Base-by-base conservation (phyloP, 1,140 invertebrate genomes). In the Mya arenaria region DNA sequence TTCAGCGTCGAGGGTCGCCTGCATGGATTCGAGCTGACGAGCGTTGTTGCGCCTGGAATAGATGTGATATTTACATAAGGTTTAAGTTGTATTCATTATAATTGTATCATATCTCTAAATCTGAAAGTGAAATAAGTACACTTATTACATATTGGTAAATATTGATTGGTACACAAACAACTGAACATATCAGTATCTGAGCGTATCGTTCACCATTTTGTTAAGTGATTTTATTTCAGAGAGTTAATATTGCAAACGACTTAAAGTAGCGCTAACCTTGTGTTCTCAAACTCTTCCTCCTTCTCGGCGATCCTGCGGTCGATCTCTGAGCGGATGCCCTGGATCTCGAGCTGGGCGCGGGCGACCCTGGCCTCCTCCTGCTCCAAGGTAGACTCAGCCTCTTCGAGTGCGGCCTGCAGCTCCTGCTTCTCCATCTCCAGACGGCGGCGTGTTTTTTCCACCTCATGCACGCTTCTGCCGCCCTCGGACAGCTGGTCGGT, bases 201-300 rank as follows among this genome's bases (percentile, higher is more conserved):
- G n/a, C n/a, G n/a, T n/a, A n/a, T n/a, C n/a, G n/a, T n/a, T n/a
- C n/a, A n/a, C n/a, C n/a, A n/a, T n/a, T n/a, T n/a, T n/a, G n/a
- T n/a, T n/a, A n/a, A n/a, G n/a, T n/a, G n/a, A n/a, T n/a, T n/a
- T n/a, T n/a, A n/a, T n/a, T n/a, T n/a, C n/a, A n/a, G n/a, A n/a
- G n/a, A 52, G 48, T 44, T 19, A 19, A 44, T 10, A 19, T 44
- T 10, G 10, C 10, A 44, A 44, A 10, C 10, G 10, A 44, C 19
- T 44, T 44, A 10, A 44, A 44, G 10, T 10, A 44, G 32, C 55
- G 65, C 84, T 86, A 85, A 94, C 94, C 94, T 93, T 83, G 98
- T 99, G 93, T 99, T 99, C 93, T 99, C 99, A 95, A 99, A 99
- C 94, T 99, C 99, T 90, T 99, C 99, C 93, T 99, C 99, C 94